Conservation (phyloP, 2,888 invertebrate genomes). For the Diplolepis rosae region DNA sequence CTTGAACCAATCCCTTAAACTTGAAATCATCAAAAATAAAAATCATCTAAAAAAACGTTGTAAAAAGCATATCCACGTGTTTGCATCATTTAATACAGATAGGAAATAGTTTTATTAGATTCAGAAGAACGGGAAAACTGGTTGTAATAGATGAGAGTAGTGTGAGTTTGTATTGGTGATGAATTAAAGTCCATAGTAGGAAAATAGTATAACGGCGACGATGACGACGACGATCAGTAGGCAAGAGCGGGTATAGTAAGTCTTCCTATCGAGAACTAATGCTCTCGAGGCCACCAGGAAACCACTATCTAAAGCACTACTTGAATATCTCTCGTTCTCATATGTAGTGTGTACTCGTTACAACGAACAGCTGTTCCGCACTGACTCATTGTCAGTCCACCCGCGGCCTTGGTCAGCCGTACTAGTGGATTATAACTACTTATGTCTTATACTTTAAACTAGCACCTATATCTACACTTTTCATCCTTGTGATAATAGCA, state of each 20-base stretch:
- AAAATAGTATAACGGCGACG: neutral
- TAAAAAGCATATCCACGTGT: neutral
- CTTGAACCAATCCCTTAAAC: too few species aligned
- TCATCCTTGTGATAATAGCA: constrained; percentile 41
- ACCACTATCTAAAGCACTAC: constrained; percentile 63
- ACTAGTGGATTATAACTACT: constrained; percentile 26
- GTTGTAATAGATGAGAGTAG: neutral
- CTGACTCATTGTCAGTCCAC: constrained; percentile 32
- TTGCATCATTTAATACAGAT: too few species aligned
- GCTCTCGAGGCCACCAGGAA: constrained; percentile 70
- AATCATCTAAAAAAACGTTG: too few species aligned
- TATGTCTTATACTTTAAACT: neutral
- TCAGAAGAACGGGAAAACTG: neutral
- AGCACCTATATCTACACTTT: constrained; percentile 29
- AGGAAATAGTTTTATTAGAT: neutral
- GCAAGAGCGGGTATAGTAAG: neutral
- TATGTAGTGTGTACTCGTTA: constrained; percentile 23
- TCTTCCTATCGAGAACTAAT: constrained; percentile 52
- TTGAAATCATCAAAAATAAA: too few species aligned
- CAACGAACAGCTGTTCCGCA: constrained; percentile 34
- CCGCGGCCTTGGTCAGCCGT: constrained; percentile 32
- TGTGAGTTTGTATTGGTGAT: neutral
- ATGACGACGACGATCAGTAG: neutral
- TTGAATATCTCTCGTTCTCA: constrained; percentile 56
- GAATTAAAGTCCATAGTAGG: neutral